Base-by-base conservation (phyloP, 2,797 vertebrate genomes). In the Alauda arvensis region DNA sequence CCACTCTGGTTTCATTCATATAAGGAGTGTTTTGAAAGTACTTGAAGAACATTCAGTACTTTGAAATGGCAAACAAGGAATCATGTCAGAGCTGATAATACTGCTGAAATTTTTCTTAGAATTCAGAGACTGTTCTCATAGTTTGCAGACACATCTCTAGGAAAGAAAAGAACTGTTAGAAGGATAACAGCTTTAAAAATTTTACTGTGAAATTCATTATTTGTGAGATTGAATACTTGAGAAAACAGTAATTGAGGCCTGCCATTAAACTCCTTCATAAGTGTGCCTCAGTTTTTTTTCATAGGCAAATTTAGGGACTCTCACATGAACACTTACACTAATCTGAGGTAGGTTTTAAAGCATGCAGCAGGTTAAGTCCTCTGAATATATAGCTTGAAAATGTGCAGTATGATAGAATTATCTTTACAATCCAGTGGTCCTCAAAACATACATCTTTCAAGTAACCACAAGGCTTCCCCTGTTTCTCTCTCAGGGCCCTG, bases 1-100 rank as follows among this genome's bases (percentile, higher is more conserved):
- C 1, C 8, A 29, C 9, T 60, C 46, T 61, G 4, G 5, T 92
- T 92, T 93, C 74, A 43, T 86, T 83, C 16, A n/a, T 9, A 18
- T 34, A 70, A 87, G n/a, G 9, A 46, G 3, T 33, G 23, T 66
- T 85, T 91, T 76, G 39, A 72, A 94, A 83, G 40, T 79, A 8
- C 59, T 37, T 37, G 37, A 37, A 37, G 12, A 74, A 67, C 23
- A 29, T 69, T 53, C 14, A 66, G 12, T 60, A 17, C 3, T 65
- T 92, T 91, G 28, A 91, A 87, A 87, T 77, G 51, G 69, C 28
- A 82, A 63, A 56, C 12, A 45, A 84, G 46, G 78, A 92, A 78
- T 84, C n/a, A 34, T 29, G 5, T 28, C 25, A 66, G 18, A 75
- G 20, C 12, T 82, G 20, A 10, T 52, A 82, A 56, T 24, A 28